Percentiles rank a stretch among this genome's conserved stretches.
These are phyloP conservation scores for Catocala sponsa DNA, from an alignment of 2,888 invertebrate species.

Conservation along the genomic window DNA sequence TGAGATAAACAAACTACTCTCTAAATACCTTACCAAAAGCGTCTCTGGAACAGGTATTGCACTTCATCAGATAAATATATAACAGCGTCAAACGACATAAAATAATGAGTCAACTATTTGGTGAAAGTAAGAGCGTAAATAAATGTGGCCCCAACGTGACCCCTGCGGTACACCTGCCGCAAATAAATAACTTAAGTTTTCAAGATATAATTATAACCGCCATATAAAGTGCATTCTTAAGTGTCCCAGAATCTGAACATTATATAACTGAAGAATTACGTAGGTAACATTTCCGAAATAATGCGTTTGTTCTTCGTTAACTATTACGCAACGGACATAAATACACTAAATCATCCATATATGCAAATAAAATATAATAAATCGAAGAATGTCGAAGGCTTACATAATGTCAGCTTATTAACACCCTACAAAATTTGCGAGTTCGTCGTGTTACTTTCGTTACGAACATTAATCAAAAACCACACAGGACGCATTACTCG, in stretches of 20 bases:
- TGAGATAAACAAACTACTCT: slow-evolving; percentile 27
- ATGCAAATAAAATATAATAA: slow-evolving; percentile 61
- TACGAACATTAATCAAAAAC: slow-evolving; percentile 25
- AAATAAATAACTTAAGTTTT: slow-evolving; percentile 26
- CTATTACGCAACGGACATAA: slow-evolving; percentile 49
- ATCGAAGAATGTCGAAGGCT: slow-evolving; percentile 60
- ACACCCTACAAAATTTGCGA: slow-evolving; percentile 45
- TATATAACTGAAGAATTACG: slow-evolving; percentile 45
- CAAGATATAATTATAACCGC: slow-evolving; percentile 22
- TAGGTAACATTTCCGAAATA: slow-evolving; percentile 41
- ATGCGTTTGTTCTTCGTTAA: slow-evolving; percentile 47
- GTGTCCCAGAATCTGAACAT: slow-evolving; percentile 43
- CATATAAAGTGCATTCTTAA: slow-evolving; percentile 32
- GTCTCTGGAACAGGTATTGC: slow-evolving; percentile 17
- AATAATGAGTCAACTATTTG: slow-evolving; percentile 56
- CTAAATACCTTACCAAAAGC: slow-evolving; percentile 24
- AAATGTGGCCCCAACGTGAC: slow-evolving; percentile 68
- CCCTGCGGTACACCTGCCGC: slow-evolving; percentile 69
- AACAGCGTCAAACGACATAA: slow-evolving; percentile 37
- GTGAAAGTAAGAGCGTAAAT: slow-evolving; percentile 81
- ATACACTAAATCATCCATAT: slow-evolving; percentile 59
- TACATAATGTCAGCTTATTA: slow-evolving; percentile 58
- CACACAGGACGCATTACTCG: slow-evolving; percentile 16
- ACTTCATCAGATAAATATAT: slow-evolving; percentile 29
- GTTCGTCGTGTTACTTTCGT: slow-evolving; percentile 35